Evolutionary conservation across 1,140 invertebrate species (phyloP).

Genomic region (Pseudomyrmex concolor): DNA sequence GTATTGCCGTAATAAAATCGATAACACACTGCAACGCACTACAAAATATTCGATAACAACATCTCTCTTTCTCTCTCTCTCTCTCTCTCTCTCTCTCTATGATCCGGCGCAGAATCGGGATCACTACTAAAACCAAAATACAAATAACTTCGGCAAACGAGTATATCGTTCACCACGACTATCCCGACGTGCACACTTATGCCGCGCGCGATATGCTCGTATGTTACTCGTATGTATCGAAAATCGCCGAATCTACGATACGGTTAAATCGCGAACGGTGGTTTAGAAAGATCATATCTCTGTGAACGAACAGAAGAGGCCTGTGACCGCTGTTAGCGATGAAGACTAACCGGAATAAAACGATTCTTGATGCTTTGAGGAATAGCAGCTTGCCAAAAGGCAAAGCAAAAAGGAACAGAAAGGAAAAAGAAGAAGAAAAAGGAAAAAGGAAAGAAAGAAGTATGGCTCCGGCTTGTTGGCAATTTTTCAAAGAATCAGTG

Average conservation of each 20-base stretch:
- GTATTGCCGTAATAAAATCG: conserved; percentile 52
- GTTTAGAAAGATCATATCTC: background rate
- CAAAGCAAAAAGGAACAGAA: conserved; percentile 27
- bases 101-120: conserved; percentile 2
- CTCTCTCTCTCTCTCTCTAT: background rate
- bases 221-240: background rate
- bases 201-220: background rate
- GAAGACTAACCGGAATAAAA: conserved; percentile 41
- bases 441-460: conserved; percentile 28
- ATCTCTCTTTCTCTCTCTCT: background rate
- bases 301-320: conserved; percentile 1
- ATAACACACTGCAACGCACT: conserved; percentile 42
- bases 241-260: background rate
- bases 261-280: background rate
- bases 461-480: conserved; percentile 72
- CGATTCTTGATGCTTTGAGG: conserved; percentile 52
- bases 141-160: conserved; percentile 49
- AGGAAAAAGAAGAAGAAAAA: conserved; percentile 50
- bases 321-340: background rate
- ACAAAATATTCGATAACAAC: conserved; percentile 52
- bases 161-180: background rate
- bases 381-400: conserved; percentile 2
- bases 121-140: conserved; percentile 43
- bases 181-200: background rate
- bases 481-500: conserved; percentile 80